Evolutionary conservation across 1,140 invertebrate species (phyloP).

Genomic region (Leptinotarsa lineolata): DNA sequence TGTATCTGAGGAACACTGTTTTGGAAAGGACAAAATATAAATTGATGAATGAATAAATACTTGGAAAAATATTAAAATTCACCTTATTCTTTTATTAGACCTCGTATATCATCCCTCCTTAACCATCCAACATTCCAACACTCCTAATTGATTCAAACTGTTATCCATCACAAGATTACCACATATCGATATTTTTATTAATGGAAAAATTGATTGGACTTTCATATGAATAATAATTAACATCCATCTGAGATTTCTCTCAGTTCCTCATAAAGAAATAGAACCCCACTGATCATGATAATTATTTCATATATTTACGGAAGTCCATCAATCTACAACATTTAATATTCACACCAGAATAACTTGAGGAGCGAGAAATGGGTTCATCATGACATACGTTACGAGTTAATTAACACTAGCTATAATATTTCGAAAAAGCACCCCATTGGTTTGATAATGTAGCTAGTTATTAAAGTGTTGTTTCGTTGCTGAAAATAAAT

Average conservation of each 20-base stretch:
- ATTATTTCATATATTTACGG: conserved; percentile 16
- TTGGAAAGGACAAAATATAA: no score
- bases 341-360: neutral
- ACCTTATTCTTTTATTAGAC: no score
- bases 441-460: neutral
- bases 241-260: neutral
- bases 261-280: neutral
- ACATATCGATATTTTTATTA: neutral
- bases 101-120: no score
- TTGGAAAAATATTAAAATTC: no score
- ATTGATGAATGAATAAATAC: no score
- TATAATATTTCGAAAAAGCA: neutral
- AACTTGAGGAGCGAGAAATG: neutral
- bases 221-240: neutral
- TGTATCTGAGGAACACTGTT: no score
- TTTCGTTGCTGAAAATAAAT: neutral
- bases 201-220: neutral
- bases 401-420: neutral
- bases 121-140: no score
- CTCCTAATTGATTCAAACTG: neutral
- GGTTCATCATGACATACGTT: neutral
- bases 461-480: neutral
- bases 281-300: conserved; percentile 4
- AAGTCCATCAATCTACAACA: conserved; percentile 14
- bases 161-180: neutral